Conservation (phyloP, 2,797 vertebrate genomes). For the Gadopsis bispinosus region DNA sequence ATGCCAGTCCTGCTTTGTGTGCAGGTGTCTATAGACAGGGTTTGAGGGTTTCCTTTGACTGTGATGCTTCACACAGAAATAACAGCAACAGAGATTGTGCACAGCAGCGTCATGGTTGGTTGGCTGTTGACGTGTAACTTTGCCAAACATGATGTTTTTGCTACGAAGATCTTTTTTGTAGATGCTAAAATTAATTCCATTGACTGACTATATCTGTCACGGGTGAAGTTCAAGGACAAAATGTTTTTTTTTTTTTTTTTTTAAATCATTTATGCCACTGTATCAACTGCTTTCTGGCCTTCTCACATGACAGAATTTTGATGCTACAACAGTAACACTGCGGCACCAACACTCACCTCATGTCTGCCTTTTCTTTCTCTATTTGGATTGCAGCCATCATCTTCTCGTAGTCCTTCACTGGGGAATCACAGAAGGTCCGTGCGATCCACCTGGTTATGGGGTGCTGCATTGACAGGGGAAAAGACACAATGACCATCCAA, state of each 20-base stretch:
- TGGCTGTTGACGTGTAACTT: neutral
- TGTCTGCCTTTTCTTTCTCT: constrained; percentile 88
- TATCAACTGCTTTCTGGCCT: neutral
- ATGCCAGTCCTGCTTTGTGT: neutral
- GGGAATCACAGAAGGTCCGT: constrained; percentile 84
- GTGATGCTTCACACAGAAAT: neutral
- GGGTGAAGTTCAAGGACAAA: neutral
- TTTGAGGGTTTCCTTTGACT: neutral
- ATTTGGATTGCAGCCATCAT: constrained; percentile 87
- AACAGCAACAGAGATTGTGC: neutral
- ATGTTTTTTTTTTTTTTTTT: too few relatives aligned
- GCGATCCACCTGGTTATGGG: constrained; percentile 94
- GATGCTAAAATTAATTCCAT: neutral
- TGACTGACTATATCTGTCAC: neutral
- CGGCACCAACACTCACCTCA: constrained; percentile 83
- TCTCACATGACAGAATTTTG: neutral
- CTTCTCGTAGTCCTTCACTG: constrained; percentile 94
- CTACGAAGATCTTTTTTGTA: neutral
- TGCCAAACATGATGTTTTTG: neutral
- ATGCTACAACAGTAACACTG: neutral
- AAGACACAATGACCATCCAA: neutral
- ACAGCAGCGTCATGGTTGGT: too few relatives aligned
- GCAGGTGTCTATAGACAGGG: neutral
- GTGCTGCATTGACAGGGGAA: constrained; percentile 83
- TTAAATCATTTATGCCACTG: neutral